Percentiles rank a stretch among this genome's conserved stretches.
Evolutionary conservation across 2,113 vertebrate genomes (phyloP).

Genomic region (Etheostoma spectabile): DNA sequence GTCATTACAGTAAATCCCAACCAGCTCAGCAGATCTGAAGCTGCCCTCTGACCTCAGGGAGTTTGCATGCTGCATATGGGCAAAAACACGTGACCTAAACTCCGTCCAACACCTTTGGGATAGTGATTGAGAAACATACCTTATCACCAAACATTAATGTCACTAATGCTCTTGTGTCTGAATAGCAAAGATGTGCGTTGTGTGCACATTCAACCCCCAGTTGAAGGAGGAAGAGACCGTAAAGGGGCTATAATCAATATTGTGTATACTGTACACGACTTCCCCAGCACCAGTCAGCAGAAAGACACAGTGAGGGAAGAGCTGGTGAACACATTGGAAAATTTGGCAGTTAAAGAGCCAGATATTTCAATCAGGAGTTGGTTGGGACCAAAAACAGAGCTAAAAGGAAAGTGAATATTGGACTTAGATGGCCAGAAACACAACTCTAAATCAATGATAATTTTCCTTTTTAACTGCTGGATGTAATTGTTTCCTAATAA

Average conservation of each 20-base stretch:
- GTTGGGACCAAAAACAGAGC: neutral
- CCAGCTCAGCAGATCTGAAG: conserved; percentile 24
- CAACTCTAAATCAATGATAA: neutral
- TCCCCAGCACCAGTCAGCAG: neutral
- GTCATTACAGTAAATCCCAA: conserved; percentile 22
- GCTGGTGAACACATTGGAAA: neutral
- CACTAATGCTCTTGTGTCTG: neutral
- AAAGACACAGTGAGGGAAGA: neutral
- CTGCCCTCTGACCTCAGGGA: conserved; percentile 24
- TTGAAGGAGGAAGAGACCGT: neutral
- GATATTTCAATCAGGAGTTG: too few species aligned
- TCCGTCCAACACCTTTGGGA: neutral
- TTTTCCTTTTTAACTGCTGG: neutral
- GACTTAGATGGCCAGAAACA: neutral
- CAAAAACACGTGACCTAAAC: neutral
- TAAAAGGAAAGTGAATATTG: neutral
- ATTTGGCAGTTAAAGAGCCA: neutral
- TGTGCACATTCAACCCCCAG: neutral
- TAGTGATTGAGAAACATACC: neutral
- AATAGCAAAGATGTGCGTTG: neutral
- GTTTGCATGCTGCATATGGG: neutral
- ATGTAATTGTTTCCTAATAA: neutral
- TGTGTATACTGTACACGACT: neutral
- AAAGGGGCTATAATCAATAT: neutral
- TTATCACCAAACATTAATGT: neutral